Conservation (phyloP, 2,888 invertebrate species). For the Labia minor region DNA sequence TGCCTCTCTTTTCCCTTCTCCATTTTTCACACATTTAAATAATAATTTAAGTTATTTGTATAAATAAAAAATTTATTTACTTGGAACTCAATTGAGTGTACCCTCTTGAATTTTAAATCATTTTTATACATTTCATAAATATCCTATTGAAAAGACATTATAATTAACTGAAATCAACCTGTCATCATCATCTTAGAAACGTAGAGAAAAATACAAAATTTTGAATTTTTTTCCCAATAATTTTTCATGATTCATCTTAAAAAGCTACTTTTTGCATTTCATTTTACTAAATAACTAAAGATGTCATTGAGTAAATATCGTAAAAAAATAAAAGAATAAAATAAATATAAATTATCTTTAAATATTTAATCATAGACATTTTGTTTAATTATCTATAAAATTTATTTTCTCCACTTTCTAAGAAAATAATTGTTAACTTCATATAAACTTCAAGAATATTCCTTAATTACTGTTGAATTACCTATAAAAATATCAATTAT, state of each 20-base stretch:
- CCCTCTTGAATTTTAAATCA: background rate
- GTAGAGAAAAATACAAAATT: background rate
- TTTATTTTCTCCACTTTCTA: background rate
- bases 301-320: background rate
- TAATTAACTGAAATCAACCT: background rate
- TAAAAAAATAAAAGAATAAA: background rate
- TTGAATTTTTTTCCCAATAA: background rate
- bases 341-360: background rate
- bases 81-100: no score
- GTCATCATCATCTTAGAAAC: background rate
- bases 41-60: no score
- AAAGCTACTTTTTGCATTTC: slow-evolving; percentile 7
- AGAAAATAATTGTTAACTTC: background rate
- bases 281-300: slow-evolving; percentile 5
- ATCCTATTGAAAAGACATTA: background rate
- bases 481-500: background rate
- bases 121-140: background rate
- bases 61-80: no score
- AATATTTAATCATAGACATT: background rate
- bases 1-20: no score
- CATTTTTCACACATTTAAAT: no score
- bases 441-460: background rate
- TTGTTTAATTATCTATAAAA: background rate
- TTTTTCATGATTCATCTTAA: slow-evolving; percentile 8
- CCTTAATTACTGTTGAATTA: background rate